A percentile compares a stretch with the other conserved stretches of the same genome.
These are phyloP conservation scores for Takifugu rubripes DNA, from an alignment of 2,797 vertebrate genomes.

Conservation along the genomic window DNA sequence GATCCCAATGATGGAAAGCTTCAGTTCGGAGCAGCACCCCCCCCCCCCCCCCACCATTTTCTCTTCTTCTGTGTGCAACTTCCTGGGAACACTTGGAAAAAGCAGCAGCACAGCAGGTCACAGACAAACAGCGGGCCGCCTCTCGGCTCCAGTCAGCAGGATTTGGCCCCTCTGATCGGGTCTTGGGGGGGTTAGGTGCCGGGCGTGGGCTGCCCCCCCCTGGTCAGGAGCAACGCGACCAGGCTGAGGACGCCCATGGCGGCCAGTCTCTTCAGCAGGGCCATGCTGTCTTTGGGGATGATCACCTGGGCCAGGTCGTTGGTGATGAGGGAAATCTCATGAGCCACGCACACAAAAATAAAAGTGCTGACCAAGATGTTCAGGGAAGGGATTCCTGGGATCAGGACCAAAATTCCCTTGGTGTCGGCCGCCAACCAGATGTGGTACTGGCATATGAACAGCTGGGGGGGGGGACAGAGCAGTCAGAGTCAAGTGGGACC, in stretches of 20 bases:
- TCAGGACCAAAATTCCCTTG: slow-evolving; percentile 92
- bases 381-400: slow-evolving; percentile 90
- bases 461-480: slow-evolving; percentile 73
- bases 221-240: slow-evolving; percentile 77
- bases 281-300: slow-evolving; percentile 89
- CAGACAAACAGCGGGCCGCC: slow-evolving; percentile 8
- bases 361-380: slow-evolving; percentile 96
- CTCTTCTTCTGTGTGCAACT: background rate
- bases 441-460: slow-evolving; percentile 99
- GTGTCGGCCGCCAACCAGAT: slow-evolving; percentile 99
- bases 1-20: slow-evolving; percentile 45
- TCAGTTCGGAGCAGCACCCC: background rate
- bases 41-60: too few relatives aligned
- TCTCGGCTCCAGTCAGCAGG: slow-evolving; percentile 14
- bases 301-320: slow-evolving; percentile 92
- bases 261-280: slow-evolving; percentile 86
- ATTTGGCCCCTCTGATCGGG: background rate
- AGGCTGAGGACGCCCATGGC: slow-evolving; percentile 74
- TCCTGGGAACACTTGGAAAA: background rate
- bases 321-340: slow-evolving; percentile 96
- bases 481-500: too few relatives aligned
- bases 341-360: slow-evolving; percentile 97
- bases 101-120: slow-evolving; percentile 1
- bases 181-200: slow-evolving; percentile 44
- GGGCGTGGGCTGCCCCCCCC: slow-evolving; percentile 67